These are phyloP conservation scores for Amorpha juglandis DNA, from an alignment of 2,888 invertebrate species.

Conservation along the genomic window DNA sequence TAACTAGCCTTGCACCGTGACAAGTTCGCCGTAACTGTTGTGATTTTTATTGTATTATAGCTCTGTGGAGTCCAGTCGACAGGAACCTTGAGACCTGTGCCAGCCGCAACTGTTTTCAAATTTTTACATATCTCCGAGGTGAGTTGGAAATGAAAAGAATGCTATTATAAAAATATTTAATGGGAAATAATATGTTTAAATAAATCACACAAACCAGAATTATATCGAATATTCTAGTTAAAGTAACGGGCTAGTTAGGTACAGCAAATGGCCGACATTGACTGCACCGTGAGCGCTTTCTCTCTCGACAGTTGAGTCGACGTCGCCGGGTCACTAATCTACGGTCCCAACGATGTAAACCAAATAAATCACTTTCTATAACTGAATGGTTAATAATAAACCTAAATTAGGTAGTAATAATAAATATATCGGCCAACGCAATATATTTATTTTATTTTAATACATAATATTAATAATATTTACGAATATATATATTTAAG, in stretches of 20 bases:
- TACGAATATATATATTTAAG: too few species aligned
- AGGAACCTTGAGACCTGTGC: constrained; percentile 48
- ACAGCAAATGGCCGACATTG: constrained; percentile 75
- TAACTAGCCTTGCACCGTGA: constrained; percentile 48
- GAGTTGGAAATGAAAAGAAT: constrained; percentile 51
- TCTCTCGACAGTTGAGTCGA: constrained; percentile 48
- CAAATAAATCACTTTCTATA: constrained; percentile 51
- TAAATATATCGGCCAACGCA: too few species aligned
- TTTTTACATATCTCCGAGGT: constrained; percentile 55
- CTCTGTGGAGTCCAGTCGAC: constrained; percentile 51
- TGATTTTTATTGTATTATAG: constrained; percentile 68
- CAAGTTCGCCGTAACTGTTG: constrained; percentile 56
- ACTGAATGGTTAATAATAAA: background rate
- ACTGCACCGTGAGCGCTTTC: constrained; percentile 66
- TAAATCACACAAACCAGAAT: constrained; percentile 35
- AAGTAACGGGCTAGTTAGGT: constrained; percentile 45
- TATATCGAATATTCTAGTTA: constrained; percentile 40
- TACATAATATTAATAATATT: too few species aligned
- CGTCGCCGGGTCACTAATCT: constrained; percentile 15
- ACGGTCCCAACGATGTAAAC: background rate
- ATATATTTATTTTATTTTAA: too few species aligned
- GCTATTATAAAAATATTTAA: constrained; percentile 32
- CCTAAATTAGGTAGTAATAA: too few species aligned
- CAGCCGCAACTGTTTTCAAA: constrained; percentile 48
- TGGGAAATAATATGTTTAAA: constrained; percentile 33